These are phyloP conservation scores for Remorina albescens DNA, from an alignment of 2,797 vertebrate species.

Conservation along the genomic window DNA sequence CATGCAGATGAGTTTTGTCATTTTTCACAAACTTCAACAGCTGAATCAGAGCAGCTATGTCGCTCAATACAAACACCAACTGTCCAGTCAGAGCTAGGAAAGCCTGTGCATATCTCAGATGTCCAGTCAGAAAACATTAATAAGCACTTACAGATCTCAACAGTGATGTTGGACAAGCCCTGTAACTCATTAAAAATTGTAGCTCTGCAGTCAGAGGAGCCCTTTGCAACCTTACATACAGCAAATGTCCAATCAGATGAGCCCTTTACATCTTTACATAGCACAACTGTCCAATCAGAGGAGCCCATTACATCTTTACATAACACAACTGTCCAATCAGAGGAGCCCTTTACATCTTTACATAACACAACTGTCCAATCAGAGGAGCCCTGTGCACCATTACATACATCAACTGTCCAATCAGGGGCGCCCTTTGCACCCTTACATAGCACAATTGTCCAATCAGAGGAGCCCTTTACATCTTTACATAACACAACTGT, in stretches of 20 bases:
- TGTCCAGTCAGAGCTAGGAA: conserved; percentile 38
- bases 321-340: conserved; percentile 6
- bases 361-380: not conserved
- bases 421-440: conserved; percentile 3
- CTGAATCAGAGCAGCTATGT: conserved; percentile 50
- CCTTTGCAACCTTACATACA: not conserved
- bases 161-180: conserved; percentile 31
- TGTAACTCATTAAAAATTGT: conserved; percentile 33
- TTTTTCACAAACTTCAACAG: conserved; percentile 37
- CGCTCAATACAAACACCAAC: conserved; percentile 23
- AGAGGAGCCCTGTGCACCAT: conserved; percentile 4
- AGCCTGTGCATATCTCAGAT: conserved; percentile 19
- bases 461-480: conserved; percentile 16
- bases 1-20: conserved; percentile 48
- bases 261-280: not conserved
- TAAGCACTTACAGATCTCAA: conserved; percentile 39
- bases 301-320: conserved; percentile 1
- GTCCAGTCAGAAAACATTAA: conserved; percentile 22
- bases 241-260: conserved; percentile 18
- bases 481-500: not conserved
- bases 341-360: conserved; percentile 1
- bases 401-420: conserved; percentile 5
- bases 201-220: conserved; percentile 23
- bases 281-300: conserved; percentile 6
- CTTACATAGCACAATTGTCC: not conserved